Evolutionary conservation across 2,113 vertebrate genomes (phyloP), one percentile per base, ranked within the genome.

Genomic region (Gracilinanus agilis): DNA sequence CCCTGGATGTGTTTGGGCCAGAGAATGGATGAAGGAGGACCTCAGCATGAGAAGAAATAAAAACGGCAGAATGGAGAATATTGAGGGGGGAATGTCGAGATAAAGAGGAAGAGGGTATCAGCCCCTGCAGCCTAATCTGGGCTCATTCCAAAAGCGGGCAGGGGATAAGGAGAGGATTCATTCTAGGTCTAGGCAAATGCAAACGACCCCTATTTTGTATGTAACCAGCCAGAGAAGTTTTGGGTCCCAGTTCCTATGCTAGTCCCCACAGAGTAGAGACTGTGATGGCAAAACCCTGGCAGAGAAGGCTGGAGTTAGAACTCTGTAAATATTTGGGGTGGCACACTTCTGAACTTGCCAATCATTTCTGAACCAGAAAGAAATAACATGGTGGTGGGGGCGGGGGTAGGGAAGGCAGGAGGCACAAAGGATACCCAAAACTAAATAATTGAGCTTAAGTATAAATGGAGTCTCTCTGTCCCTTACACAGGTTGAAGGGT

Each of bases 41-140:
- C n/a, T 83, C n/a, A 83, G n/a, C 19, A 83, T 40, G 8, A 83
- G n/a, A 23, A 34, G 67, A 19, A 83, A 83, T 40, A 40, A 40
- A 83, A 23, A 83, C 40, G 67, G 34, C 24, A 24, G n/a, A 40
- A 40, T 40, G 67, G 34, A 83, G 40, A 83, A 83, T 83, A 83
- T n/a, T 40, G 67, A 83, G n/a, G 53, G 24, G 92, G 54, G 5
- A 75, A 88, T 96, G 96, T 88, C 89, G 92, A 67, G 44, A 88
- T 1, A 95, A 0, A 0, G 44, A 90, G n/a, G 67, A 40, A 83
- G 8, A 55, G 0, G 29, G 44, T 27, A 23, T 93, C 53, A 24
- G 1, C 29, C 1, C 44, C 29, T 8, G 0, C 12, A 1, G 2
- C 24, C 23, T 49, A 3, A 12, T 5, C 4, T 44, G 9, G 49